These are phyloP conservation scores for Dinomys branickii DNA, from an alignment of 2,113 vertebrate genomes.

Conservation along the genomic window DNA sequence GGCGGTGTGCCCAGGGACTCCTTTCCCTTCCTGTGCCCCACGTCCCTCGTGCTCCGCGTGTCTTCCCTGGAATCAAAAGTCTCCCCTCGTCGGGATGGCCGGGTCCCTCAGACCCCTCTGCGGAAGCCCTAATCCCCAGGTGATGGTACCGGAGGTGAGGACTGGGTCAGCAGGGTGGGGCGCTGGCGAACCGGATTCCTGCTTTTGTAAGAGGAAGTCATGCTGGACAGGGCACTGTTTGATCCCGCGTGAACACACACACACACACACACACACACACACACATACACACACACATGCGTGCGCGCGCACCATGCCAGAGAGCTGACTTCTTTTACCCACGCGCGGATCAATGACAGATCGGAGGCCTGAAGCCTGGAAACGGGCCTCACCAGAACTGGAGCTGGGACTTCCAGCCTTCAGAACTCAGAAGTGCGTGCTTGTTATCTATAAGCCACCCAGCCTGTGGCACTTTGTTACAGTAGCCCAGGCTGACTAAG, in stretches of 20 bases:
- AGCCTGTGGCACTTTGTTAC: background rate
- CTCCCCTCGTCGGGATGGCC: background rate
- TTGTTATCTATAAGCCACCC: background rate
- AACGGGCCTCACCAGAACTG: background rate
- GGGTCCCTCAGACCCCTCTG: background rate
- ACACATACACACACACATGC: background rate
- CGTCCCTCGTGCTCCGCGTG: background rate
- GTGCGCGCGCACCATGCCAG: background rate
- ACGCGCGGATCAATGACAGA: background rate
- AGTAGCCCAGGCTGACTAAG: background rate
- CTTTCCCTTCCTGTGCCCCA: too few species aligned
- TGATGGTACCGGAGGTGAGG: background rate
- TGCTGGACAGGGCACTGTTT: background rate
- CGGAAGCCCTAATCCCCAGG: background rate
- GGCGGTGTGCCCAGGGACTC: fast-evolving
- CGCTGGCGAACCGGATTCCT: too few species aligned
- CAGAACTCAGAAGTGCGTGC: background rate
- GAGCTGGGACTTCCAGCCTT: background rate
- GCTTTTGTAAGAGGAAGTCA: background rate
- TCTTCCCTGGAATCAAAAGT: background rate
- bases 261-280: background rate
- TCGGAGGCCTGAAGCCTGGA: background rate
- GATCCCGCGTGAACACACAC: background rate
- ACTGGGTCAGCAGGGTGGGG: background rate
- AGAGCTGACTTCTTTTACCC: background rate